phyloP scores from a whole-genome alignment of 1,140 invertebrate species.

The Aradophagus sp. region DNA sequence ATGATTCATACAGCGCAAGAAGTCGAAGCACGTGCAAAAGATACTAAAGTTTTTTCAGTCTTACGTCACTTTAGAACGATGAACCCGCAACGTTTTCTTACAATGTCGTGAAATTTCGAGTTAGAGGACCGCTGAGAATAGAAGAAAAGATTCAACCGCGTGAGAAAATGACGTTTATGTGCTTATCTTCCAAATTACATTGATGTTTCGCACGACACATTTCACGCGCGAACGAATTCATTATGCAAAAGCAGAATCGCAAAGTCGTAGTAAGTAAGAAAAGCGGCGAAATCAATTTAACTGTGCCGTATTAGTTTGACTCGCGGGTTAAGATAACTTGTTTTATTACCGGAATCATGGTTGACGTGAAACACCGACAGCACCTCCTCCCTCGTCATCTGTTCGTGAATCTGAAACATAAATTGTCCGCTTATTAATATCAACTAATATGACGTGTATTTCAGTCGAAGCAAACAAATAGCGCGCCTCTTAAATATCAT shows the following conservation, averaged over 20 bases:
- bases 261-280: too few relatives aligned
- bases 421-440: slow-evolving; percentile 37
- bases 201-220: too few relatives aligned
- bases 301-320: too few relatives aligned
- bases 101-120: slow-evolving; percentile 20
- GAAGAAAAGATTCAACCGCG: slow-evolving; percentile 22
- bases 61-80: slow-evolving; percentile 50
- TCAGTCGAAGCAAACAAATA: neutral
- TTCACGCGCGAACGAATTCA: slow-evolving; percentile 17
- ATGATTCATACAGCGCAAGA: slow-evolving; percentile 61
- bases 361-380: slow-evolving; percentile 87
- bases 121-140: slow-evolving; percentile 4
- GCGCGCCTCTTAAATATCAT: too few relatives aligned
- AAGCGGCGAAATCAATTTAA: too few relatives aligned
- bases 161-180: too few relatives aligned
- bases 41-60: slow-evolving; percentile 34
- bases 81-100: slow-evolving; percentile 51
- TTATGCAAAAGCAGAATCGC: too few relatives aligned
- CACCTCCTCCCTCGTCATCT: slow-evolving; percentile 88
- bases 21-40: slow-evolving; percentile 51
- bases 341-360: slow-evolving; percentile 80
- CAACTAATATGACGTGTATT: slow-evolving; percentile 5
- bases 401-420: slow-evolving; percentile 85
- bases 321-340: slow-evolving; percentile 40
- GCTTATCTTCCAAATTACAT: too few relatives aligned